Percentiles rank a stretch among this genome's conserved stretches.
These are phyloP conservation scores for Drosophila oshimai DNA, from an alignment of 1,140 invertebrate genomes.

Conservation along the genomic window DNA sequence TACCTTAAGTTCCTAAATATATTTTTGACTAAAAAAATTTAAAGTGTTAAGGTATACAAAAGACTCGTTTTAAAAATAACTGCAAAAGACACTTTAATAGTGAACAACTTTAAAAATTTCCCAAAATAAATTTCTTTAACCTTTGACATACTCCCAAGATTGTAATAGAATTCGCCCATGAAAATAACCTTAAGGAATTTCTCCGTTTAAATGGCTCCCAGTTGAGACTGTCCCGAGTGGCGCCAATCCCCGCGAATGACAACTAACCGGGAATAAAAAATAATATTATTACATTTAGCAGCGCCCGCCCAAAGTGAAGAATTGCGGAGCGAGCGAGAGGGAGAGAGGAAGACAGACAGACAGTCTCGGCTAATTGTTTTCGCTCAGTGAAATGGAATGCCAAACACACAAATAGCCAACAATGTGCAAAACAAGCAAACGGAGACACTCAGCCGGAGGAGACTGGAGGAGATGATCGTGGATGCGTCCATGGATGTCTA, in stretches of 20 bases:
- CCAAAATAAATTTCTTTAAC: neutral
- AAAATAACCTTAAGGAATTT: constrained; percentile 4
- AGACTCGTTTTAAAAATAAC: too few species aligned
- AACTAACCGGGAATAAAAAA: constrained; percentile 49
- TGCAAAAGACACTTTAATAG: too few species aligned
- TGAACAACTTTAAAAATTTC: neutral
- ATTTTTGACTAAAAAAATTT: too few species aligned
- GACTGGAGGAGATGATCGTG: constrained; percentile 4
- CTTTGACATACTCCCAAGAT: neutral
- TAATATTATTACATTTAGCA: constrained; percentile 44
- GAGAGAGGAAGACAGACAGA: constrained; percentile 11
- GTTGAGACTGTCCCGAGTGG: neutral
- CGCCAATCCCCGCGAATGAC: constrained; percentile 41
- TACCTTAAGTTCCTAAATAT: too few species aligned
- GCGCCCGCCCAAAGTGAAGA: constrained; percentile 15
- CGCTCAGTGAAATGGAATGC: constrained; percentile 70
- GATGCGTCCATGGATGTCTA: constrained; percentile 11
- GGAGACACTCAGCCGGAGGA: constrained; percentile 32
- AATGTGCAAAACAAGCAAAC: constrained; percentile 73
- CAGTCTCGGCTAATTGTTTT: constrained; percentile 61
- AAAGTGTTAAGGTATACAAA: too few species aligned
- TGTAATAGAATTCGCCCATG: neutral
- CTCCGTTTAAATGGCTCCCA: neutral
- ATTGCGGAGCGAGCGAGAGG: neutral
- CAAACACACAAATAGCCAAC: constrained; percentile 72